A percentile compares a stretch with the other conserved stretches of the same genome.
Evolutionary conservation across 2,797 vertebrate genomes (phyloP).

Genomic region (Chelon auratus): DNA sequence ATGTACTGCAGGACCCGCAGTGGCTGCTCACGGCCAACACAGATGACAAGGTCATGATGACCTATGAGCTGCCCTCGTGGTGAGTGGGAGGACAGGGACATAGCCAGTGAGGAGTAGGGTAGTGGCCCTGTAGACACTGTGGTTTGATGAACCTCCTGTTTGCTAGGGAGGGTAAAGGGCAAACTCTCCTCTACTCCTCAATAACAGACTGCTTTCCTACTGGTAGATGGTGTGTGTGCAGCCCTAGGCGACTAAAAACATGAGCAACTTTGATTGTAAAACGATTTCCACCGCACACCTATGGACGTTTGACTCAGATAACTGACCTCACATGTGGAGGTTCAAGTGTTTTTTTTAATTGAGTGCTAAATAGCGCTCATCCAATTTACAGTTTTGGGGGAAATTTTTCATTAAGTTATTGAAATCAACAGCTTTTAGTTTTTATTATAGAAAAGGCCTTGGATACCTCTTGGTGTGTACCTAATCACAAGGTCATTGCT

Average conservation of each 20-base stretch:
- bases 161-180: slow-evolving; percentile 1
- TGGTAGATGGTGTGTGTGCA: neutral
- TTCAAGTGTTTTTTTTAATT: too few species aligned
- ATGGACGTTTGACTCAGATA: too few species aligned
- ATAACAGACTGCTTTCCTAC: neutral
- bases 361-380: too few species aligned
- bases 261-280: neutral
- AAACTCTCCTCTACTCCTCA: neutral
- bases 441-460: neutral
- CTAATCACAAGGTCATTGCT: neutral
- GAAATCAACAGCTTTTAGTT: neutral
- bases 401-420: too few species aligned
- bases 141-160: slow-evolving; percentile 18
- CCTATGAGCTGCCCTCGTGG: slow-evolving; percentile 92
- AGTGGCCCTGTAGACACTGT: neutral
- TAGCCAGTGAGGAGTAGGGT: slow-evolving; percentile 28
- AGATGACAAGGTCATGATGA: slow-evolving; percentile 90
- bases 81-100: slow-evolving; percentile 73
- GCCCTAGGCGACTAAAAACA: slow-evolving; percentile 3
- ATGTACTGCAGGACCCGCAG: slow-evolving; percentile 87
- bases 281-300: too few species aligned
- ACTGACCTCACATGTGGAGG: too few species aligned
- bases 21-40: slow-evolving; percentile 89
- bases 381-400: too few species aligned
- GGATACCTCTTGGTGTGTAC: neutral